Conservation (phyloP, 2,888 invertebrate genomes). For the Balanococcus diminutus region DNA sequence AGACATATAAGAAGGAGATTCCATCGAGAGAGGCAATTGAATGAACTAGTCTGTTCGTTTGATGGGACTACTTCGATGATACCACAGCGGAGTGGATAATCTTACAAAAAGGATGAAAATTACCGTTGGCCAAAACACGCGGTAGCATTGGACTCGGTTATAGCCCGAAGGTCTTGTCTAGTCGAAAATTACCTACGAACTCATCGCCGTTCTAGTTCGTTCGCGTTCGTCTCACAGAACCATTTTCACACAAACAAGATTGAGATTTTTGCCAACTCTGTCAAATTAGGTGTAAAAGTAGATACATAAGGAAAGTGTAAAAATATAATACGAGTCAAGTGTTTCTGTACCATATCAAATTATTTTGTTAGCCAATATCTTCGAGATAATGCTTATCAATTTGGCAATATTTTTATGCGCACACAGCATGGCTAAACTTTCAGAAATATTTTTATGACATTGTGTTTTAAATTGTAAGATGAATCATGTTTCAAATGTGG, state of each 20-base stretch:
- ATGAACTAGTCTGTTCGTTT: not conserved
- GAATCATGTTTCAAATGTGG: too few relatives aligned
- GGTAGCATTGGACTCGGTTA: not conserved
- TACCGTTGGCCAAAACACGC: not conserved
- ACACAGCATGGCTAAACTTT: too few relatives aligned
- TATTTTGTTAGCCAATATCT: too few relatives aligned
- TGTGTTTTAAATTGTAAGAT: too few relatives aligned
- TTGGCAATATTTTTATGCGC: too few relatives aligned
- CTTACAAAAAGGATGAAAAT: not conserved
- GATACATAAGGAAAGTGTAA: too few relatives aligned
- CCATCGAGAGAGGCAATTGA: not conserved
- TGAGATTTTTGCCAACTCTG: too few relatives aligned
- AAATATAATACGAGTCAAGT: too few relatives aligned
- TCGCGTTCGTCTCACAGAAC: not conserved
- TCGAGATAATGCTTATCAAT: too few relatives aligned
- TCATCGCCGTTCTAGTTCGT: not conserved
- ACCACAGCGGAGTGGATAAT: not conserved
- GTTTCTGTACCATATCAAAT: too few relatives aligned
- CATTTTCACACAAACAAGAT: not conserved
- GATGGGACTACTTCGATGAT: not conserved
- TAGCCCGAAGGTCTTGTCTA: constrained; percentile 26
- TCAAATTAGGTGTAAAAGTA: too few relatives aligned
- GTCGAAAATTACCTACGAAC: constrained; percentile 12
- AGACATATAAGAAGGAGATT: not conserved
- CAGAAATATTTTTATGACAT: too few relatives aligned